Evolutionary conservation across 2,888 invertebrate genomes (phyloP), one percentile per base, ranked within the genome.

Genomic region (Lissonota sp.): DNA sequence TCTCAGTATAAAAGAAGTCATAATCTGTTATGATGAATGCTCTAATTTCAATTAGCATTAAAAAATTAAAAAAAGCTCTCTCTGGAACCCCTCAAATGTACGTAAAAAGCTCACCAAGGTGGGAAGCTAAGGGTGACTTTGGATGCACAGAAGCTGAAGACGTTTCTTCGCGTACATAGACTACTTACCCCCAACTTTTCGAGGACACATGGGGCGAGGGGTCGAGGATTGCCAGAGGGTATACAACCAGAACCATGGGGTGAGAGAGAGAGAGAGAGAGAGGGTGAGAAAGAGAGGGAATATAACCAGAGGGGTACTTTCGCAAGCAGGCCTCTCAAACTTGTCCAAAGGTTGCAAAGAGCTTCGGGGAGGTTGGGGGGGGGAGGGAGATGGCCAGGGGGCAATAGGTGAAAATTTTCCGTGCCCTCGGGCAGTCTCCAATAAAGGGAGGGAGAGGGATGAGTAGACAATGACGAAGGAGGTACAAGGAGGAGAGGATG

Each of bases 341-440:
- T 77, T 77, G 70, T 77, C 51, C 64, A 40, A 40, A 40, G 66
- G 42, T n/a, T n/a, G n/a, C n/a, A n/a, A n/a, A n/a, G n/a, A n/a
- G n/a, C n/a, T n/a, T n/a, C n/a, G 51, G 10, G 46, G n/a, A 53
- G 46, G 16, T 37, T 26, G 12, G 42, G 49, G 67, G 26, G 42
- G 40, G 2, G 64, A 12, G n/a, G 42, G 10, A 8, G 8, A 0
- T 63, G 7, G 14, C n/a, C 40, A 63, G 5, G 57, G 49, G 40
- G 12, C 62, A 55, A 63, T 55, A 60, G 67, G 79, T 46, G 81
- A 79, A 81, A 84, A 73, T 73, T 74, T 82, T 79, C 78, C 83
- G 79, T 71, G 82, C 79, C 86, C 62, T n/a, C 69, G 77, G 76
- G 42, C n/a, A n/a, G 84, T 84, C 84, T n/a, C n/a, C n/a, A n/a